Base-by-base conservation (phyloP, 2,113 vertebrate genomes). In the Emydura subglobosa region DNA sequence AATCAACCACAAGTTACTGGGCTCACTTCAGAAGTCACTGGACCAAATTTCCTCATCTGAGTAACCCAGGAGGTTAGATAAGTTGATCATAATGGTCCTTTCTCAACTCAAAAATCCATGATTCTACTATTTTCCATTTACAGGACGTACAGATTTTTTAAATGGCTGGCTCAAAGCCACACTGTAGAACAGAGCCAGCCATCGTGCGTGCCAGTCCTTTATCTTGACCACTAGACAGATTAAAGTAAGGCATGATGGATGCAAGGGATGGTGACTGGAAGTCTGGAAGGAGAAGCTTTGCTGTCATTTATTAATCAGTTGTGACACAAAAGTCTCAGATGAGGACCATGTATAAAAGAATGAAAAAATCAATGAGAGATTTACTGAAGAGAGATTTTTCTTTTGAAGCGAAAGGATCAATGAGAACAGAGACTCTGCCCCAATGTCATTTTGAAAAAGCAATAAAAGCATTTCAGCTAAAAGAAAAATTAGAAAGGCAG, bases 381-480 rank as follows among this genome's bases (percentile, higher is more conserved):
- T 81, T 85, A 80, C 31, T 80, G 78, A 86, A 68, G 42, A 90
- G 79, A 57, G 34, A 0, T 34, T 76, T 42, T 82, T 94, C 12
- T 78, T 84, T 21, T 34, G 88, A 82, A 79, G 87, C 89, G 79
- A 94, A 90, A 91, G 34, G 19, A 54, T 86, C 86, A 54, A 79
- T 10, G 61, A 49, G 83, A 88, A 51, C 61, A 68, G 13, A 89
- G 54, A 17, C 0, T 54, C 86, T 83, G 72, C 61, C 44, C 42
- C 17, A 27, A 4, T 10, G 87, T 84, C 91, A 47, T 89, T 86
- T 83, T 24, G 47, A 65, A 85, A 95, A 94, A 39, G 39, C 83
- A 82, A 86, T 88, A 47, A 94, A 87, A 87, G 54, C 22, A 27
- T 79, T 80, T 83, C 19, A 55, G 57, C 55, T 27, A 61, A 79